Evolutionary conservation across 1,140 invertebrate genomes (phyloP).

Genomic region (Danaus melanippus): DNA sequence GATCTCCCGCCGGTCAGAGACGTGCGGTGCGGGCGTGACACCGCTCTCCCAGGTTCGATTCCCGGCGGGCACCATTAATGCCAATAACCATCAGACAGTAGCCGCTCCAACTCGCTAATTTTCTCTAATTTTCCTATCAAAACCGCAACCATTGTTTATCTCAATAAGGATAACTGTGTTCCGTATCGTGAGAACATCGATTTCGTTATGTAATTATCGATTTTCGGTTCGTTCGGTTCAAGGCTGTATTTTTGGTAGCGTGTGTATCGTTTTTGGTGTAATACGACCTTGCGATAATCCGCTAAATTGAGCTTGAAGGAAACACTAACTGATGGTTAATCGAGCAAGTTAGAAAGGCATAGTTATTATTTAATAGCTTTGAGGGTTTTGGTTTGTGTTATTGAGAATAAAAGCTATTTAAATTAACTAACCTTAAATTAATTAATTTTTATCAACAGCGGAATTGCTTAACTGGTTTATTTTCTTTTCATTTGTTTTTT

Average conservation of each 20-base stretch:
- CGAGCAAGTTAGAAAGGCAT: constrained; percentile 13
- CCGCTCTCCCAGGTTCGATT: constrained; percentile 37
- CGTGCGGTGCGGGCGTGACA: constrained; percentile 56
- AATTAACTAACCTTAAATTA: too few relatives aligned
- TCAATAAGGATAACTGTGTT: constrained; percentile 49
- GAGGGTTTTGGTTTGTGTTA: not conserved
- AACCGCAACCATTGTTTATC: constrained; percentile 50
- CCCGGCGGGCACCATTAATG: constrained; percentile 60
- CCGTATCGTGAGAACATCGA: constrained; percentile 52
- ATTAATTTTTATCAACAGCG: not conserved
- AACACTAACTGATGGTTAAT: constrained; percentile 16
- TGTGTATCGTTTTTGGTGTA: constrained; percentile 24
- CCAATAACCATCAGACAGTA: constrained; percentile 67
- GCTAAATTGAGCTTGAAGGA: constrained; percentile 50
- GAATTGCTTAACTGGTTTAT: too few relatives aligned
- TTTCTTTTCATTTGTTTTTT: too few relatives aligned
- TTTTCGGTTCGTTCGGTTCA: constrained; percentile 36
- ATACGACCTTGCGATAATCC: constrained; percentile 44
- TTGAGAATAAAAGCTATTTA: constrained; percentile 1
- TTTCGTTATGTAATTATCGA: constrained; percentile 50
- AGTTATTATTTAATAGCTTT: constrained; percentile 2
- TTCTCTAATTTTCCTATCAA: constrained; percentile 70
- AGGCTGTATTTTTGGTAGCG: constrained; percentile 32
- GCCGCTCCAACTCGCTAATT: constrained; percentile 55
- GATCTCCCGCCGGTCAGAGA: constrained; percentile 33